Evolutionary conservation across 2,888 invertebrate species (phyloP), one percentile per base, ranked within the genome.

Genomic region (Apamea epomidion): DNA sequence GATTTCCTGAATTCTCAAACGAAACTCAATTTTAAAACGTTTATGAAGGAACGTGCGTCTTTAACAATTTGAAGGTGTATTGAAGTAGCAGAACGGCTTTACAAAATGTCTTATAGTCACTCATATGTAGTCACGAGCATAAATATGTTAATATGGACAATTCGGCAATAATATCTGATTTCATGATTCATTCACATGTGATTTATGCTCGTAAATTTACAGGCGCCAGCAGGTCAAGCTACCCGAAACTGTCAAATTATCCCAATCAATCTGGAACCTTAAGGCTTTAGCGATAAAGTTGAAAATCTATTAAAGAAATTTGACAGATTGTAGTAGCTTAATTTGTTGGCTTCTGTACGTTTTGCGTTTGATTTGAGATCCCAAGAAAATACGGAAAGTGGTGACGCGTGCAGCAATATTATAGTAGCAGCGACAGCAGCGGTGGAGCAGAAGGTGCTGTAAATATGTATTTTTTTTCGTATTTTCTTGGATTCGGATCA

Each of bases 1-100:
- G 14, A 18, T 29, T 29, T 18, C n/a, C 12, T 5, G 21, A 72
- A 80, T 80, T 72, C n/a, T 80, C 14, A 32, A 69, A 60, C n/a
- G 21, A 3, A 21, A 45, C n/a, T 42, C 7, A 25, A 58, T 54
- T 29, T 37, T 0, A 21, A 29, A 12, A n/a, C 16, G 2, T 10
- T 42, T 4, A 21, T 21, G 21, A 58, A 10, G 25, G 16, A 16
- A 51, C 16, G 51, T 51, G 18, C 51, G 51, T 51, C 51, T 51
- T 18, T 51, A 51, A 37, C 48, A 8, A 18, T 48, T 48, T 69
- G 14, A 69, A 69, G 21, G 7, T 29, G 29, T 29, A 29, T 48
- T 21, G 10, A 21, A 64, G 29, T 29, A 29, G n/a, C 68, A 45
- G 7, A 21, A 51, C 2, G 14, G 21, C 10, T 71, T 71, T 29